These are phyloP conservation scores for Drosophila suboccidentalis DNA, from an alignment of 2,888 invertebrate genomes.

Conservation along the genomic window DNA sequence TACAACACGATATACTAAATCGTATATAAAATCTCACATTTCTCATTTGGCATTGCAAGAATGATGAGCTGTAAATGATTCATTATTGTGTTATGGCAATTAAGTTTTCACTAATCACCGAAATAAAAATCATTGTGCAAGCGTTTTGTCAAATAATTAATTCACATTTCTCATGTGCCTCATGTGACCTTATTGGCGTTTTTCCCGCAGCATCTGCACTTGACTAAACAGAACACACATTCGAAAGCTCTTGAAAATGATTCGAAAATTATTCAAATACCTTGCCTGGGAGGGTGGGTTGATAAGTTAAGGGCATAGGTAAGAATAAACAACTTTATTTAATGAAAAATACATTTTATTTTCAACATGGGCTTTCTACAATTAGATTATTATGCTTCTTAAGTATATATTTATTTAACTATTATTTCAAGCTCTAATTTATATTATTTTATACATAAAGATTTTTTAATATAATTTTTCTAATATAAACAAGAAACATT, in stretches of 20 bases:
- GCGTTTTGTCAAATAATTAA: constrained; percentile 32
- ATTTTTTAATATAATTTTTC: no score
- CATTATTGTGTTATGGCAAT: constrained; percentile 45
- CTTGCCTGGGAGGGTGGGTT: background rate
- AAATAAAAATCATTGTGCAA: constrained; percentile 41
- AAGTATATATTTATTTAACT: no score
- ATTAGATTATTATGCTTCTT: no score
- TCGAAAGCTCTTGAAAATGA: constrained; percentile 35
- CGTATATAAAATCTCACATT: background rate
- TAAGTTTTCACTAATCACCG: constrained; percentile 60
- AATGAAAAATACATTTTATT: no score
- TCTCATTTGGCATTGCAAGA: constrained; percentile 35
- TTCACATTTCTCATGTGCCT: constrained; percentile 16
- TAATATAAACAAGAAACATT: no score
- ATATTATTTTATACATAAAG: no score
- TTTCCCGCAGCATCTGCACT: constrained; percentile 35
- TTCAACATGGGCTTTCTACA: no score
- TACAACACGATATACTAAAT: constrained; percentile 12
- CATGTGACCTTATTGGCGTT: constrained; percentile 30
- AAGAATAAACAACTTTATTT: no score
- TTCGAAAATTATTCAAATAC: constrained; percentile 18
- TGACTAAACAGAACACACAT: constrained; percentile 32
- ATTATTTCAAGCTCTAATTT: no score
- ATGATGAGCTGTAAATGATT: constrained; percentile 32
- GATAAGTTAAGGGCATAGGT: background rate